These are phyloP conservation scores for Pycnomerus fuliginosus DNA, from an alignment of 2,888 invertebrate species.

Conservation along the genomic window DNA sequence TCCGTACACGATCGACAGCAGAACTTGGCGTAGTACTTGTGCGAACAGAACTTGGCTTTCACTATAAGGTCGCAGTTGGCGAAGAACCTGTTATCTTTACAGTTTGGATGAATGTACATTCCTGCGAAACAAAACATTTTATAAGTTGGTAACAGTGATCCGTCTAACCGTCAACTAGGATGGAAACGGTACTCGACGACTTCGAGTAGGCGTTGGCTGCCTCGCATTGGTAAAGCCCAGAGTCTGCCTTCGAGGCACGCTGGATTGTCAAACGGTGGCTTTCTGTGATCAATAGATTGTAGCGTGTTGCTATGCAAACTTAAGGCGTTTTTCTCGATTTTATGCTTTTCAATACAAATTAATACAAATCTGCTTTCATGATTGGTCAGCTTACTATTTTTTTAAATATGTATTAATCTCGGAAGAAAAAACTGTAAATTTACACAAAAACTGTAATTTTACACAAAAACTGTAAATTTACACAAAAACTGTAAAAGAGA, in stretches of 20 bases:
- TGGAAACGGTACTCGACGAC: constrained; percentile 63
- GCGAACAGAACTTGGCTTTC: constrained; percentile 77
- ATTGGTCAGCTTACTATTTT: too few species aligned
- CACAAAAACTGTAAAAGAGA: too few species aligned
- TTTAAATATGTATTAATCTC: too few species aligned
- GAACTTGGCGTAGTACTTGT: constrained; percentile 88
- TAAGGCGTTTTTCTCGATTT: too few species aligned
- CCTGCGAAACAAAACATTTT: constrained; percentile 54
- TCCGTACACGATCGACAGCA: constrained; percentile 92
- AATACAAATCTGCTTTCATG: too few species aligned
- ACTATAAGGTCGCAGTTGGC: constrained; percentile 91
- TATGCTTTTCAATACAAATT: too few species aligned
- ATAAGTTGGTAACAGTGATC: background rate
- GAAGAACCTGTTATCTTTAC: constrained; percentile 84
- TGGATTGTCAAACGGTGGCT: constrained; percentile 70
- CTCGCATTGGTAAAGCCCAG: constrained; percentile 80
- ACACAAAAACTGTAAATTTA: too few species aligned
- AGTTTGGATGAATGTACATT: constrained; percentile 72
- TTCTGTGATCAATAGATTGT: constrained; percentile 53
- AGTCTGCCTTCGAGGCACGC: constrained; percentile 65
- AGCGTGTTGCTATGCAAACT: too few species aligned
- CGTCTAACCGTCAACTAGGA: constrained; percentile 72
- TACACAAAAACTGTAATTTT: too few species aligned
- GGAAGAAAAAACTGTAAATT: too few species aligned
- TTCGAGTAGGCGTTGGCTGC: constrained; percentile 74